A percentile compares a stretch with the other conserved stretches of the same genome.
Evolutionary conservation across 2,797 vertebrate species (phyloP).

Genomic region (Malurus splendens): DNA sequence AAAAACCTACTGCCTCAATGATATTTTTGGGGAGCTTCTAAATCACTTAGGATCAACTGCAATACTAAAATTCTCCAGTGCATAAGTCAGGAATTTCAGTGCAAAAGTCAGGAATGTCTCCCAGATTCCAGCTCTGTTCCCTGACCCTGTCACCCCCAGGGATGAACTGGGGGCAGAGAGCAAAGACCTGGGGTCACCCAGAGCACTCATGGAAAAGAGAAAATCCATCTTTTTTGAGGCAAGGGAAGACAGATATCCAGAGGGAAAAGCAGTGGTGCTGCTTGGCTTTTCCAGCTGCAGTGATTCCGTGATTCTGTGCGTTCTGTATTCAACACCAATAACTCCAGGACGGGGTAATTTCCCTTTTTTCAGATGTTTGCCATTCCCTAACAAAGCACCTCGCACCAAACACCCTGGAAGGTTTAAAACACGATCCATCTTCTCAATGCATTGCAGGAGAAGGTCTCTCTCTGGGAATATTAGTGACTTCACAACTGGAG

Average conservation of each 20-base stretch:
- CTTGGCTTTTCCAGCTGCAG: background rate
- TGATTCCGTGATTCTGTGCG: too few relatives aligned
- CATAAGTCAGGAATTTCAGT: background rate
- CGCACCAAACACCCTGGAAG: background rate
- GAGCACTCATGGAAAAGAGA: background rate
- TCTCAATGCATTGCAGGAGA: background rate
- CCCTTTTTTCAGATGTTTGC: background rate
- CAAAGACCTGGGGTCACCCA: rapidly evolving
- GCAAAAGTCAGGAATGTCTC: background rate
- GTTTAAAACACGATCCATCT: background rate
- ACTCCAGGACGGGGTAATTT: background rate
- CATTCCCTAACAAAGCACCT: background rate
- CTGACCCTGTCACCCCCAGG: background rate
- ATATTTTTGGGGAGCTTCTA: background rate
- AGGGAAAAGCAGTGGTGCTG: background rate
- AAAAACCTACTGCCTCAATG: background rate
- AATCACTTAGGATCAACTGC: background rate
- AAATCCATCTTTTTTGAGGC: background rate
- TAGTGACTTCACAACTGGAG: conserved; percentile 10
- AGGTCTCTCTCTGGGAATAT: conserved; percentile 19
- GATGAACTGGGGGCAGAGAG: background rate
- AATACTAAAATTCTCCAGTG: background rate
- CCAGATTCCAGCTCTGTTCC: background rate
- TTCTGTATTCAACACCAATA: background rate
- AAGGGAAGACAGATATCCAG: background rate